Conservation (phyloP, 2,113 vertebrate species). For the Pelmatolapia mariae region DNA sequence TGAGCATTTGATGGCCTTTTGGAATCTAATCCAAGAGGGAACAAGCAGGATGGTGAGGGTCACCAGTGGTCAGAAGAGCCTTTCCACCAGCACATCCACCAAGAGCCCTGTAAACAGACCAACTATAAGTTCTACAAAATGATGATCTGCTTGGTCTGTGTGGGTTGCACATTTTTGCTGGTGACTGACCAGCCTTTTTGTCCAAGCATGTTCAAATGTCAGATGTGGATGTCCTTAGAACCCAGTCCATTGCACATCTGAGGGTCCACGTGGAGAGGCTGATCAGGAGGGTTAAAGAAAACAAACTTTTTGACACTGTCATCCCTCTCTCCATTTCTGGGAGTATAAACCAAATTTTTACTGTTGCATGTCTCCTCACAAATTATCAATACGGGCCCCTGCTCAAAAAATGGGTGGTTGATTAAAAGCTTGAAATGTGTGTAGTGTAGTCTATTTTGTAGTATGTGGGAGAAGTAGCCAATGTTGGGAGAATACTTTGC, state of each 20-base stretch:
- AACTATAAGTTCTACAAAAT: no score
- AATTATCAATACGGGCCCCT: neutral
- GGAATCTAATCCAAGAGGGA: no score
- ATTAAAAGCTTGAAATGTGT: neutral
- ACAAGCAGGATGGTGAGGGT: no score
- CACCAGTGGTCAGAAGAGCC: no score
- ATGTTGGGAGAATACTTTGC: neutral
- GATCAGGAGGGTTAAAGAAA: neutral
- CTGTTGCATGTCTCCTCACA: neutral
- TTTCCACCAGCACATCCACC: no score
- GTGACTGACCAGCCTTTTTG: neutral
- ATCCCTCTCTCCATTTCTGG: neutral
- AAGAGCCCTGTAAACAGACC: no score
- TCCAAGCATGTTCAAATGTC: neutral
- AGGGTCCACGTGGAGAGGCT: neutral
- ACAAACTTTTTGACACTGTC: neutral
- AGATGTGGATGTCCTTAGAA: neutral
- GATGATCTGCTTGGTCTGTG: accelerated
- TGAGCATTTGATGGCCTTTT: no score
- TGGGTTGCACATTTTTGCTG: neutral
- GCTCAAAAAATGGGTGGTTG: neutral
- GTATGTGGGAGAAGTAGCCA: neutral
- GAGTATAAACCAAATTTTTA: neutral
- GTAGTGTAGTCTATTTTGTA: neutral
- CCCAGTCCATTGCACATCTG: neutral